Base-by-base conservation (phyloP, 2,888 invertebrate genomes). In the Drosophila cracens region DNA sequence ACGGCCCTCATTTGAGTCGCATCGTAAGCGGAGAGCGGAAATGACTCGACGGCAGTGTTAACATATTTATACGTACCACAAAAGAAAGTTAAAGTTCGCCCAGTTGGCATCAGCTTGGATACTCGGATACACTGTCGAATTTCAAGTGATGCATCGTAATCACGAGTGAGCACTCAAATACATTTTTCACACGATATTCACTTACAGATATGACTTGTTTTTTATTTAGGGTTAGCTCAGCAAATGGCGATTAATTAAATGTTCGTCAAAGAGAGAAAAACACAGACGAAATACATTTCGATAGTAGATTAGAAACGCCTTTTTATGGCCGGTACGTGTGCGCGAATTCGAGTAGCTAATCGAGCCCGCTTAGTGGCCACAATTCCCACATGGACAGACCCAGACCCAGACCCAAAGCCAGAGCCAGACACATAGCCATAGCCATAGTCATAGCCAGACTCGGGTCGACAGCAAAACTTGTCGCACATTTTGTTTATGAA, bases 321-420 rank as follows among this genome's bases (percentile, higher is more conserved):
- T 90, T 83, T 89, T 87, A 87, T 89, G 90, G 76, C 53, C 34
- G 25, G 53, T 77, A 87, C 87, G 87, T 87, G 87, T 89, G 74
- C 89, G 89, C 89, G 90, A 86, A 86, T 86, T 90, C 90, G 89
- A 79, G 90, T 89, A 86, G 86, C 89, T 90, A 89, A 89, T 90
- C 77, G 87, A 56, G 64, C 71, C 68, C 73, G 66, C 61, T 70
- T 82, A 78, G 63, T 60, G 56, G 67, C 69, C 81, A 80, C 81
- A 68, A 74, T 89, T 81, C 69, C 67, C 74, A 83, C 57, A 78
- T 53, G 66, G 49, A 33, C 67, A 67, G 66, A 63, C 79, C 79
- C 65, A 61, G 43, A 63, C 46, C 38, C 38, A 38, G 31, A 62
- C n/a, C 53, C 29, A 49, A n/a, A 33, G 21, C 13, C 31, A 52